Conservation (phyloP, 37 sponge, comb jelly and placozoan species). For the Ianthella basta region DNA sequence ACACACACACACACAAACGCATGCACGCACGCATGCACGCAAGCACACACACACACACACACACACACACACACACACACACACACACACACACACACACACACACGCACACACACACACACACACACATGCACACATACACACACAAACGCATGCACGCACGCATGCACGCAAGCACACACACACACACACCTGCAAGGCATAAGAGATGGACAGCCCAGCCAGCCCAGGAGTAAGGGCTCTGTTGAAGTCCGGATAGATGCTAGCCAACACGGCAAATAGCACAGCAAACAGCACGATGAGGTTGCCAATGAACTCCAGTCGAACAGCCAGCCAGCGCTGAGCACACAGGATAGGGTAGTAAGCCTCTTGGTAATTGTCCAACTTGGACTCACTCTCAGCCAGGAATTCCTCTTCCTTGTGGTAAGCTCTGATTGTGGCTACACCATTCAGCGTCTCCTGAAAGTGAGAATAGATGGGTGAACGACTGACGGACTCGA, state of each 20-base stretch:
- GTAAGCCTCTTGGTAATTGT: slow-evolving; percentile 92
- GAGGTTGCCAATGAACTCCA: slow-evolving; percentile 93
- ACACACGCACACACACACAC: slow-evolving; percentile 1
- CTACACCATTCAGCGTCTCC: slow-evolving; percentile 86
- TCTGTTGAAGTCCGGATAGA: slow-evolving; percentile 9
- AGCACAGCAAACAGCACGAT: slow-evolving; percentile 91
- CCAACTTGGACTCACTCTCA: slow-evolving; percentile 85
- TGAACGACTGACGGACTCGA: slow-evolving; percentile 93
- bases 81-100: slow-evolving; percentile 11
- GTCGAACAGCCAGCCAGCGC: slow-evolving; percentile 92
- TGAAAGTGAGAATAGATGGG: slow-evolving; percentile 99
- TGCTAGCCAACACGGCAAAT: slow-evolving; percentile 81
- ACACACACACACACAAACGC: slow-evolving; percentile 23
- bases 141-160: background rate
- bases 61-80: slow-evolving; percentile 23
- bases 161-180: background rate
- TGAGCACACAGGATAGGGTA: slow-evolving; percentile 89
- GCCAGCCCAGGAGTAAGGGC: slow-evolving; percentile 67
- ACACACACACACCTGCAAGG: slow-evolving; percentile 64
- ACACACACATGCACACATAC: too few species aligned
- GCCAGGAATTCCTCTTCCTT: slow-evolving; percentile 70
- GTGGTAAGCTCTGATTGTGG: slow-evolving; percentile 92
- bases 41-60: slow-evolving; percentile 19
- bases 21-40: background rate
- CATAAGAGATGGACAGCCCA: slow-evolving; percentile 93